Evolutionary conservation across 2,888 invertebrate genomes (phyloP).

Genomic region (Aquatica leii): DNA sequence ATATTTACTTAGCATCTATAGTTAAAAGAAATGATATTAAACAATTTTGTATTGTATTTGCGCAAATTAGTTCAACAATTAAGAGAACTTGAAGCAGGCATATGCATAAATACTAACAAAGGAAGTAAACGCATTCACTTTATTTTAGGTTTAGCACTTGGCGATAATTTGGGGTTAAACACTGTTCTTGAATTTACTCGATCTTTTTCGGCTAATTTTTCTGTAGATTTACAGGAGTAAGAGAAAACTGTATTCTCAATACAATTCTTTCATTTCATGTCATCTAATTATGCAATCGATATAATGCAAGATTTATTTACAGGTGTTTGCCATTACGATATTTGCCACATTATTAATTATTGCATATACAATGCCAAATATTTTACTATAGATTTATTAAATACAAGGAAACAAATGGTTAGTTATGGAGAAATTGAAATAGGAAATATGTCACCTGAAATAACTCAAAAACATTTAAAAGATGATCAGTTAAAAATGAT

Average conservation of each 20-base stretch:
- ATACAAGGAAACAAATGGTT: background rate
- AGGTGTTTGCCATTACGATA: constrained; percentile 1
- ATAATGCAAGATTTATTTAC: constrained; percentile 7
- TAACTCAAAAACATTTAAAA: background rate
- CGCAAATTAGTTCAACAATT: background rate
- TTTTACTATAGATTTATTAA: background rate
- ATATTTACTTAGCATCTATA: background rate
- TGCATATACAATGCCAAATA: background rate
- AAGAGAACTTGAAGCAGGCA: background rate
- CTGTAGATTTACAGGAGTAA: background rate
- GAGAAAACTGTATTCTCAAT: background rate
- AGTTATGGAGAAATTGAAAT: background rate
- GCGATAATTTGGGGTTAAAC: constrained; percentile 2
- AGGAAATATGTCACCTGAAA: background rate
- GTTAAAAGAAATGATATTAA: background rate
- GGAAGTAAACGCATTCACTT: too few relatives aligned
- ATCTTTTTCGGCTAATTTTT: too few relatives aligned
- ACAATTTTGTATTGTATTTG: background rate
- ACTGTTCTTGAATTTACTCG: background rate
- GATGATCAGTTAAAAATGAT: too few relatives aligned
- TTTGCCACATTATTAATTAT: background rate
- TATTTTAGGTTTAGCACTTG: background rate
- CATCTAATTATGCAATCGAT: background rate
- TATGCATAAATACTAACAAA: background rate
- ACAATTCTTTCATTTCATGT: background rate